Evolutionary conservation across 2,797 vertebrate genomes (phyloP).

Genomic region (Benthosema pterotum): DNA sequence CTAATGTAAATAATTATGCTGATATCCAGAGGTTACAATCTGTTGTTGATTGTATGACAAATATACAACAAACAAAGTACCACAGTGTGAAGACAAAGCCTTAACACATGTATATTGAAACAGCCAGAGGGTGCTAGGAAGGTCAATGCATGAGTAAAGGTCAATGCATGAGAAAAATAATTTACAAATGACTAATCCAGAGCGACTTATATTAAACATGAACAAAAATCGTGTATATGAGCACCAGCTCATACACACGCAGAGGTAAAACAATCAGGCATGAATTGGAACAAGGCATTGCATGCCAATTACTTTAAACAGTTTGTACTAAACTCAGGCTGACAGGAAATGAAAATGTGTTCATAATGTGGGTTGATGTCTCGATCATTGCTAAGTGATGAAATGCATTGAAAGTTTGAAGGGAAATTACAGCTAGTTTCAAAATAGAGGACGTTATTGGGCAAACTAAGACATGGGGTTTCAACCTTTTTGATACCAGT

Average conservation of each 20-base stretch:
- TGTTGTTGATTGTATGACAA: too few relatives aligned
- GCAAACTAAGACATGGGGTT: constrained; percentile 4
- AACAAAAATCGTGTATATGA: too few relatives aligned
- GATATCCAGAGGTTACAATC: too few relatives aligned
- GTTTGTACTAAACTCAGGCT: constrained; percentile 19
- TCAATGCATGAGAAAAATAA: too few relatives aligned
- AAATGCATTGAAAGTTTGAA: constrained; percentile 1
- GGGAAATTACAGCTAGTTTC: constrained; percentile 6
- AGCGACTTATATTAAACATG: too few relatives aligned
- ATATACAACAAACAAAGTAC: too few relatives aligned
- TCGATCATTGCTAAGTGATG: constrained; percentile 14
- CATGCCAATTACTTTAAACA: neutral
- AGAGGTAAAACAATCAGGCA: constrained; percentile 4
- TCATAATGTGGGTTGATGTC: constrained; percentile 30
- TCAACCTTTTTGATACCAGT: too few relatives aligned
- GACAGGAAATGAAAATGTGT: constrained; percentile 16
- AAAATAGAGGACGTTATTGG: constrained; percentile 24
- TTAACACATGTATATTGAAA: too few relatives aligned
- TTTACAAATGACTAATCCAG: too few relatives aligned
- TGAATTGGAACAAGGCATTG: constrained; percentile 19
- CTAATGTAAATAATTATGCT: too few relatives aligned
- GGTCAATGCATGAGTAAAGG: constrained; percentile 15
- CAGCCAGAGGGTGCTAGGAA: constrained; percentile 7
- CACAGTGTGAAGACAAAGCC: too few relatives aligned
- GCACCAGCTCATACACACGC: too few relatives aligned